phyloP scores from a whole-genome alignment of 2,797 vertebrate genomes.

The Myripristis murdjan region DNA sequence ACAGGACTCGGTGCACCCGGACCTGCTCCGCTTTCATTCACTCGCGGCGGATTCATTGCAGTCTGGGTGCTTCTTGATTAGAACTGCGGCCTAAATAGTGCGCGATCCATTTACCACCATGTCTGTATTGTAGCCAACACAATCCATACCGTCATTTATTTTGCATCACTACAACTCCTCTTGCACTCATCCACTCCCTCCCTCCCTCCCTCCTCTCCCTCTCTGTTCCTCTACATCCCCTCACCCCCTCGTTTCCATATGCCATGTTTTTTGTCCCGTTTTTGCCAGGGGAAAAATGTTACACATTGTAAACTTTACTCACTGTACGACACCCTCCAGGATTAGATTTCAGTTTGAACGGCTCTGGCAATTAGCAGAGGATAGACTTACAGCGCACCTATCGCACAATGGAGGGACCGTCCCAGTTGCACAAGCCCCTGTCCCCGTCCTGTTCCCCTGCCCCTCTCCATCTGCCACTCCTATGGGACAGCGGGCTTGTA shows the following conservation, averaged over 20 bases:
- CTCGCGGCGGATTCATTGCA: conserved; percentile 35
- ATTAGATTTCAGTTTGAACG: conserved; percentile 84
- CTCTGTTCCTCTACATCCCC: background rate
- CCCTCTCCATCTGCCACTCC: conserved; percentile 85
- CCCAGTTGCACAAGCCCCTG: conserved; percentile 65
- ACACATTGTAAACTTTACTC: conserved; percentile 83
- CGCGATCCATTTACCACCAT: conserved; percentile 65
- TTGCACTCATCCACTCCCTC: background rate
- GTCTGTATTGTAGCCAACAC: conserved; percentile 31
- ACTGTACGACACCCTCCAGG: conserved; percentile 75
- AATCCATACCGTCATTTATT: conserved; percentile 34
- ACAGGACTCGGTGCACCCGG: conserved; percentile 56
- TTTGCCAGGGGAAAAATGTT: conserved; percentile 77
- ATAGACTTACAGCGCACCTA: conserved; percentile 84
- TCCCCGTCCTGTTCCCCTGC: conserved; percentile 51
- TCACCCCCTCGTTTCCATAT: conserved; percentile 30
- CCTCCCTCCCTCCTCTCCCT: background rate
- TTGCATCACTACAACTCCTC: conserved; percentile 5
- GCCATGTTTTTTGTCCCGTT: conserved; percentile 56
- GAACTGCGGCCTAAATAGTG: conserved; percentile 63
- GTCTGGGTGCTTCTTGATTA: conserved; percentile 42
- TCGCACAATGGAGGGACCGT: conserved; percentile 78
- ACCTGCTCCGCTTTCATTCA: conserved; percentile 71
- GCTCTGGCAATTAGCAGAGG: conserved; percentile 85
- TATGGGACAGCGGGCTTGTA: conserved; percentile 68